These are phyloP conservation scores for Mormyrus hasselquistii DNA, from an alignment of 2,797 vertebrate species.

Conservation along the genomic window DNA sequence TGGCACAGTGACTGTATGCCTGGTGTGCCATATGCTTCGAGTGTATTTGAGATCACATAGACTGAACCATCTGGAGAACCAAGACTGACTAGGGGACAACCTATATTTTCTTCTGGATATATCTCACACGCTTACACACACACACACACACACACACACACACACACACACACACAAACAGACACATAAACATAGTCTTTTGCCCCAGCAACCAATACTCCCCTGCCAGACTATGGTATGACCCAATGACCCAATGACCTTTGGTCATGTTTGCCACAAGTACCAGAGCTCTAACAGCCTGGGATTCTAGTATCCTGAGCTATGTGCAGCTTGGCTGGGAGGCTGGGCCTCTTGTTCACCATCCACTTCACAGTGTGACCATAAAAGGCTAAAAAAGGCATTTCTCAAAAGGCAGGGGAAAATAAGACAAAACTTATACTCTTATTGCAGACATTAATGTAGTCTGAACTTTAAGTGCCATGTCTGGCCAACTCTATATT, in stretches of 20 bases:
- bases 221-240: neutral
- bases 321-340: neutral
- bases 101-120: neutral
- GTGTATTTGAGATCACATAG: neutral
- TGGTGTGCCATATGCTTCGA: neutral
- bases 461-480: neutral
- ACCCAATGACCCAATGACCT: neutral
- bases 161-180: neutral
- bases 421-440: neutral
- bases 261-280: neutral
- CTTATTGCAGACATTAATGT: neutral
- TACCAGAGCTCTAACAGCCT: neutral
- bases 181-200: neutral
- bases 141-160: neutral
- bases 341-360: neutral
- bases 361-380: conserved; percentile 5
- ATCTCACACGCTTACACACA: neutral
- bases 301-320: neutral
- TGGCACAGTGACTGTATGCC: neutral
- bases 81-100: neutral
- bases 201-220: neutral
- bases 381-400: conserved; percentile 14
- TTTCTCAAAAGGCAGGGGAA: neutral
- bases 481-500: neutral
- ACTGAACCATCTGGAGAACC: neutral